Conservation (phyloP, 2,113 vertebrate genomes). For the Leptodactylus fuscus region DNA sequence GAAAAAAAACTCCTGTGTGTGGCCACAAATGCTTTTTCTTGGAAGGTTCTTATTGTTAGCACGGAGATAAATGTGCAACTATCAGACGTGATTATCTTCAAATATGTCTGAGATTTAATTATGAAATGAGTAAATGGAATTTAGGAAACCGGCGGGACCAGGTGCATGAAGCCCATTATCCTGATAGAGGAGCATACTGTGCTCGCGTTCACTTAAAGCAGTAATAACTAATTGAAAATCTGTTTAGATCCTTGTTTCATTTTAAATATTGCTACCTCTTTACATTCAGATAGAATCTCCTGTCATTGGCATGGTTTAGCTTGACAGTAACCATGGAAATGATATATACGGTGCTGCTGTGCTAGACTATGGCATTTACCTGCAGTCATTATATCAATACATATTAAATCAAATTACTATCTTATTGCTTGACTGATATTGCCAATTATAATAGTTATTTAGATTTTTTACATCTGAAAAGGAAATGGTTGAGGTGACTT, state of each 20-base stretch:
- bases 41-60: conserved; percentile 54
- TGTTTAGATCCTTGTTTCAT: conserved; percentile 57
- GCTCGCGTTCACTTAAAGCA: conserved; percentile 56
- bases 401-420: conserved; percentile 45
- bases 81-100: conserved; percentile 56
- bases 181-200: conserved; percentile 48
- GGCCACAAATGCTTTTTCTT: conserved; percentile 12
- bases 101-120: conserved; percentile 58
- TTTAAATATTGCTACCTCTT: conserved; percentile 49
- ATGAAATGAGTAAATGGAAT: conserved; percentile 58
- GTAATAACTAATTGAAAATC: conserved; percentile 59
- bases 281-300: conserved; percentile 40
- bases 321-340: conserved; percentile 57
- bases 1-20: conserved; percentile 50
- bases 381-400: conserved; percentile 45
- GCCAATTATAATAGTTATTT: conserved; percentile 34
- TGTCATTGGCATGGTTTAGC: conserved; percentile 44
- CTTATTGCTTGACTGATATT: conserved; percentile 35
- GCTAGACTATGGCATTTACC: conserved; percentile 48
- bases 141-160: conserved; percentile 51
- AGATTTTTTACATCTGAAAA: conserved; percentile 8
- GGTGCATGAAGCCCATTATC: conserved; percentile 56
- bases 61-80: conserved; percentile 53
- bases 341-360: conserved; percentile 9
- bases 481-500: conserved; percentile 15